A percentile compares a stretch with the other conserved stretches of the same genome.
Evolutionary conservation across 2,888 invertebrate genomes (phyloP).

Genomic region (Parnassius mnemosyne): DNA sequence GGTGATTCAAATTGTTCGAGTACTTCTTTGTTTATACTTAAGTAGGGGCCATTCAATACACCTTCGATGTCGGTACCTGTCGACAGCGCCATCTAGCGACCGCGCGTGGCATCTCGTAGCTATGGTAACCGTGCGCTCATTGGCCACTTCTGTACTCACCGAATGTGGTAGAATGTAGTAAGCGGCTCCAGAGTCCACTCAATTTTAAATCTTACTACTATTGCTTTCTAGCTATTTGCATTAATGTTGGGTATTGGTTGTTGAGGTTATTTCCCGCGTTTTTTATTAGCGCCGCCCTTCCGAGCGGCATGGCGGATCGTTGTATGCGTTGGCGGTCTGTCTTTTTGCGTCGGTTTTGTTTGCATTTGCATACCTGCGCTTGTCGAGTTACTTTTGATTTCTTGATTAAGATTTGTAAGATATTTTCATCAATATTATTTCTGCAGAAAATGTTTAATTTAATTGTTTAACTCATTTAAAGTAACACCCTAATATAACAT

Average conservation of each 20-base stretch:
- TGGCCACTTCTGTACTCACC: conserved; percentile 61
- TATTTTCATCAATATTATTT: too few species aligned
- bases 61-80: conserved; percentile 5
- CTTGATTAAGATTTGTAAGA: too few species aligned
- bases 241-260: conserved; percentile 29
- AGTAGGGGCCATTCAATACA: conserved; percentile 11
- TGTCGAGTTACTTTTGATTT: conserved; percentile 11
- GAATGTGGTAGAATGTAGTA: conserved; percentile 45
- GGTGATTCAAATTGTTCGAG: conserved; percentile 1
- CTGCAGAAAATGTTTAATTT: too few species aligned
- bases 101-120: conserved; percentile 50
- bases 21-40: conserved; percentile 10
- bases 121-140: conserved; percentile 72
- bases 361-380: conserved; percentile 19
- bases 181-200: conserved; percentile 43
- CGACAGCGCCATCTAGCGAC: conserved; percentile 63
- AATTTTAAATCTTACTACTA: conserved; percentile 47
- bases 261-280: conserved; percentile 38
- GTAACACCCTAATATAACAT: too few species aligned
- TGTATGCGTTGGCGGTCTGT: conserved; percentile 51
- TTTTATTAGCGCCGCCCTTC: conserved; percentile 75
- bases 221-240: conserved; percentile 48
- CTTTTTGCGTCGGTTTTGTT: conserved; percentile 58
- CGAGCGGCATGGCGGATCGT: conserved; percentile 69
- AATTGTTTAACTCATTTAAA: too few species aligned